Evolutionary conservation across 1,140 invertebrate species (phyloP).

Genomic region (Papilio xuthus): DNA sequence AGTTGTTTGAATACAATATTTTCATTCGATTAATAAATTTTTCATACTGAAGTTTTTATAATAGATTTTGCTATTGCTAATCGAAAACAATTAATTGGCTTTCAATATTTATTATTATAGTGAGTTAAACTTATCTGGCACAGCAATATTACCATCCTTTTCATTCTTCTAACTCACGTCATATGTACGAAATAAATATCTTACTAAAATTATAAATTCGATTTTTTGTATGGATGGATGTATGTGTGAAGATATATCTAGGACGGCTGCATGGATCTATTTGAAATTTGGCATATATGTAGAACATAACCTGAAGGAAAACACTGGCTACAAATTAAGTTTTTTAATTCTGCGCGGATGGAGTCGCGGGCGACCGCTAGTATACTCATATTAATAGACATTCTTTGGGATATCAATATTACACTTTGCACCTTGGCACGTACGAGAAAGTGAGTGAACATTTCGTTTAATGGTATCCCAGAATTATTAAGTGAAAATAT

Average conservation of each 20-base stretch:
- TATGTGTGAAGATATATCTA: too few relatives aligned
- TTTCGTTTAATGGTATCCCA: not conserved
- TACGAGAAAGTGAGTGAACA: not conserved
- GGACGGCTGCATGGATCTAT: too few relatives aligned
- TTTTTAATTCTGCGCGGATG: too few relatives aligned
- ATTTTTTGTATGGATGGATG: too few relatives aligned
- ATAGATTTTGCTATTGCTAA: not conserved
- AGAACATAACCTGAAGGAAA: too few relatives aligned
- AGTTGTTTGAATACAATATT: not conserved
- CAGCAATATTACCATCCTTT: too few relatives aligned
- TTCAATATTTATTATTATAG: not conserved
- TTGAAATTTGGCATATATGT: too few relatives aligned
- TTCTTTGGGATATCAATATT: not conserved
- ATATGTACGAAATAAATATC: too few relatives aligned
- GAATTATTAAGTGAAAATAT: not conserved
- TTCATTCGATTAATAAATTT: conserved; percentile 9
- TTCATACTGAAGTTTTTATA: not conserved
- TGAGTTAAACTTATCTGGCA: not conserved
- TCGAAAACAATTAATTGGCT: not conserved
- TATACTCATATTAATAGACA: conserved; percentile 11
- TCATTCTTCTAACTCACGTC: too few relatives aligned
- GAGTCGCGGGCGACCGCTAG: too few relatives aligned
- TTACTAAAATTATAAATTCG: too few relatives aligned
- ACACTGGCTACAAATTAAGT: too few relatives aligned
- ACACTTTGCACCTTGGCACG: conserved; percentile 6